Evolutionary conservation across 1,140 invertebrate genomes (phyloP).

Genomic region (Drosophila kepulauana): DNA sequence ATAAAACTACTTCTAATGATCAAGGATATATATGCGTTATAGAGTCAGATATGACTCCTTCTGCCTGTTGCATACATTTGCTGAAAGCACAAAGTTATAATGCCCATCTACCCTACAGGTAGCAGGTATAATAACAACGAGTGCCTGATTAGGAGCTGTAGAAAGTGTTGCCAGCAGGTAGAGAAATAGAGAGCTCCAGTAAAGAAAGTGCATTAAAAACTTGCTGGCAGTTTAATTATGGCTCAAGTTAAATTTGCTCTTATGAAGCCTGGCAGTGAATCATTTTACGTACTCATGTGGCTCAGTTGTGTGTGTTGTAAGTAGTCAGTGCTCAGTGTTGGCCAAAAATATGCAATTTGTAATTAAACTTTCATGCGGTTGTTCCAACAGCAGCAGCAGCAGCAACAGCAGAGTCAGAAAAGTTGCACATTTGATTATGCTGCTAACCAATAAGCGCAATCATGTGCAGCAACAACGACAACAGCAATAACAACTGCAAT

Average conservation of each 20-base stretch:
- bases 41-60: too few species aligned
- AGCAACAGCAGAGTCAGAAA: conserved; percentile 38
- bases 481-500: conserved; percentile 62
- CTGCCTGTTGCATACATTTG: too few species aligned
- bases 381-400: conserved; percentile 20
- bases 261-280: conserved; percentile 24
- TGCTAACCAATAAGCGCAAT: conserved; percentile 77
- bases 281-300: conserved; percentile 10
- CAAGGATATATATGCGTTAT: too few species aligned
- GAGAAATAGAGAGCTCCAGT: not conserved
- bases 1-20: too few species aligned
- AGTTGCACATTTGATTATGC: conserved; percentile 81
- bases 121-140: not conserved
- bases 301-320: not conserved
- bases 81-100: too few species aligned
- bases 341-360: conserved; percentile 57
- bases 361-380: conserved; percentile 73
- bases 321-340: conserved; percentile 7
- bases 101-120: too few species aligned
- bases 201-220: conserved; percentile 38
- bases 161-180: conserved; percentile 9
- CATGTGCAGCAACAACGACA: conserved; percentile 42
- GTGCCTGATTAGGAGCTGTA: conserved; percentile 46
- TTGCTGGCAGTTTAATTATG: conserved; percentile 72
- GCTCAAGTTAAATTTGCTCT: conserved; percentile 65